Percentiles rank a stretch among this genome's conserved stretches.
phyloP scores from a whole-genome alignment of 1,140 invertebrate genomes.

The Drosophila guanche region DNA sequence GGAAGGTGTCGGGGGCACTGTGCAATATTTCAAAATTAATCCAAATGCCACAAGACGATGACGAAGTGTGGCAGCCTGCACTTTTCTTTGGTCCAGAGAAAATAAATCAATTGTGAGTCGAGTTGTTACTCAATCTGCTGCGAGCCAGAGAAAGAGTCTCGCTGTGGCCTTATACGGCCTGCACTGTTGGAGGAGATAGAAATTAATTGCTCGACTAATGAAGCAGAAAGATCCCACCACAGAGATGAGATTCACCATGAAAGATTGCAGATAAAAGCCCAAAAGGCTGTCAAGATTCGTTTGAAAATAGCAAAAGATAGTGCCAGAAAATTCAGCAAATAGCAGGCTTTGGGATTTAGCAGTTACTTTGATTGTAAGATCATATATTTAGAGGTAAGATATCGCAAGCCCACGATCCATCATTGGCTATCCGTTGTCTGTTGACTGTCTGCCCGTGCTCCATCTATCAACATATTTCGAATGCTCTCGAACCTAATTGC shows the following conservation, averaged over 20 bases:
- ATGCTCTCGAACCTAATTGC: slow-evolving; percentile 57
- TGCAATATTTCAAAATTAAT: slow-evolving; percentile 82
- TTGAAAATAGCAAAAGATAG: slow-evolving; percentile 7
- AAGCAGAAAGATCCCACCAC: slow-evolving; percentile 43
- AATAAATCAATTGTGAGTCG: slow-evolving; percentile 74
- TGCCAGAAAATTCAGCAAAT: no score
- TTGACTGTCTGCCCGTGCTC: slow-evolving; percentile 20
- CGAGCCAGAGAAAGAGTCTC: slow-evolving; percentile 27
- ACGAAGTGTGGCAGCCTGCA: slow-evolving; percentile 70
- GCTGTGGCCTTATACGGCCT: slow-evolving; percentile 58
- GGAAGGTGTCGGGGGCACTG: neutral
- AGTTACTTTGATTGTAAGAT: no score
- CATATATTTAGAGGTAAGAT: no score
- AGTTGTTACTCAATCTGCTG: slow-evolving; percentile 76
- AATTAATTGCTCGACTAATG: slow-evolving; percentile 78
- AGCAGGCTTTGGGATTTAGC: no score
- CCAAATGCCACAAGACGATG: slow-evolving; percentile 73
- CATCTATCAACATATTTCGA: slow-evolving; percentile 53
- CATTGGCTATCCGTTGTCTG: slow-evolving; percentile 29
- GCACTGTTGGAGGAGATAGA: slow-evolving; percentile 6
- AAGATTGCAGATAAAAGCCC: slow-evolving; percentile 50
- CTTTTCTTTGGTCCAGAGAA: slow-evolving; percentile 75
- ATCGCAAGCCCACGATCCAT: slow-evolving; percentile 19
- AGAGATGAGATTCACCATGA: slow-evolving; percentile 45
- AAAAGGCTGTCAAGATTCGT: slow-evolving; percentile 49